Evolutionary conservation across 2,797 vertebrate genomes (phyloP).

Genomic region (Calcarius lapponicus): DNA sequence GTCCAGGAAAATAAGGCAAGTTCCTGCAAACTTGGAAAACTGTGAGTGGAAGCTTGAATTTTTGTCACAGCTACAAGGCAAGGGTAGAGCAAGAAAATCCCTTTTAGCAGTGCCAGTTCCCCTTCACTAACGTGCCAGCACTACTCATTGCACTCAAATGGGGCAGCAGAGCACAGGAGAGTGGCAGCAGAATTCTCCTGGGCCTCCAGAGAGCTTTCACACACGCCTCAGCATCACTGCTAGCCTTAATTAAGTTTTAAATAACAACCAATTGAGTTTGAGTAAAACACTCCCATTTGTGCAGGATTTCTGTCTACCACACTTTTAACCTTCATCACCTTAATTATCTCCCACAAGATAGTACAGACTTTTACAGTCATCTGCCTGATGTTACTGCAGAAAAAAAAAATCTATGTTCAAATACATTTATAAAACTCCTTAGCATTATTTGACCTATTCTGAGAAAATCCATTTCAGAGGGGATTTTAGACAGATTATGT

Average conservation of each 20-base stretch:
- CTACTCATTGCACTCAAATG: not conserved
- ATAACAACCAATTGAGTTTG: not conserved
- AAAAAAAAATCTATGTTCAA: not conserved
- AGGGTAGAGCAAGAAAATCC: not conserved
- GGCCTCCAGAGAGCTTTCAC: not conserved
- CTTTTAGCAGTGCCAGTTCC: not conserved
- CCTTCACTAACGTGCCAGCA: not conserved
- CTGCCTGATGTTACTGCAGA: not conserved
- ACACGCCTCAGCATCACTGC: not conserved
- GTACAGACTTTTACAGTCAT: not conserved
- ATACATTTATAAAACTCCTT: not conserved
- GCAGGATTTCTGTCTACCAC: not conserved
- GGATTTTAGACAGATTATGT: not conserved
- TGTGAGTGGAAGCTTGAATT: not conserved
- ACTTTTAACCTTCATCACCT: not conserved
- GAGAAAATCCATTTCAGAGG: not conserved
- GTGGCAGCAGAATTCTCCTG: not conserved
- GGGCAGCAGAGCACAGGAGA: not conserved
- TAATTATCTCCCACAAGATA: not conserved
- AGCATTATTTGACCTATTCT: not conserved
- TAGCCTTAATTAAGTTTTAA: not conserved
- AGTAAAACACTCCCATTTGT: not conserved
- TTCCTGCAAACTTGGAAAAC: not conserved
- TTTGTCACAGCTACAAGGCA: not conserved
- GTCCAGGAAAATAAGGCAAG: not conserved